Evolutionary conservation across 2,888 invertebrate genomes (phyloP), one percentile per base, ranked within the genome.

Genomic region (Polyploca ridens): DNA sequence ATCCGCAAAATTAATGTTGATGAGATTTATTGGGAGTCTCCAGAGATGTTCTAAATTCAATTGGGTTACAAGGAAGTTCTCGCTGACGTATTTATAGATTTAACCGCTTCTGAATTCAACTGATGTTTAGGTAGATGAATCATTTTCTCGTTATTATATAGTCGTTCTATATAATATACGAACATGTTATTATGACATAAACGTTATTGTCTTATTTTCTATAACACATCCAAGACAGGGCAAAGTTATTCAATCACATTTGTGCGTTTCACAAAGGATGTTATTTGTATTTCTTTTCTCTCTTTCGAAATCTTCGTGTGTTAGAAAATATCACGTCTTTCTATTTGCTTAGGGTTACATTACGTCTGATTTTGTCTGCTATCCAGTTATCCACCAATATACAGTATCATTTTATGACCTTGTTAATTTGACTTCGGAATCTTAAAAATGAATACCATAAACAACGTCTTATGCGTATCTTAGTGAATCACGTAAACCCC

Each of bases 1-100:
- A 63, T 65, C 66, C 63, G 58, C 63, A 54, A 58, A 66, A 64
- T 65, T 63, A 58, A 63, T 61, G 61, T n/a, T 44, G 19, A 61
- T 61, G 19, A 19, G 54, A 54, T 61, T 61, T 41, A 61, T 61
- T 41, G 61, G 41, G 7, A 16, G 35, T 61, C 61, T 61, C 61
- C 16, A 44, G 61, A 61, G 61, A 10, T 61, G 41, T 41, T 33
- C 41, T 54, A 54, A 54, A 54, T 54, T 54, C 46, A 46, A 46
- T 46, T 46, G 5, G 6, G 46, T 46, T 46, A 46, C 46, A 46
- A 5, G 5, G 46, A 54, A 54, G 19, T 54, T 54, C 54, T 10
- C 54, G 16, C 54, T 54, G 54, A 19, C 54, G 54, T 54, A 19
- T 54, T 16, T 54, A 54, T 54, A 54, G 54, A 54, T 54, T 54